Percentiles rank a stretch among this genome's conserved stretches.
Conservation (phyloP, 2,888 invertebrate genomes). For the Cacoxenus indagator region DNA sequence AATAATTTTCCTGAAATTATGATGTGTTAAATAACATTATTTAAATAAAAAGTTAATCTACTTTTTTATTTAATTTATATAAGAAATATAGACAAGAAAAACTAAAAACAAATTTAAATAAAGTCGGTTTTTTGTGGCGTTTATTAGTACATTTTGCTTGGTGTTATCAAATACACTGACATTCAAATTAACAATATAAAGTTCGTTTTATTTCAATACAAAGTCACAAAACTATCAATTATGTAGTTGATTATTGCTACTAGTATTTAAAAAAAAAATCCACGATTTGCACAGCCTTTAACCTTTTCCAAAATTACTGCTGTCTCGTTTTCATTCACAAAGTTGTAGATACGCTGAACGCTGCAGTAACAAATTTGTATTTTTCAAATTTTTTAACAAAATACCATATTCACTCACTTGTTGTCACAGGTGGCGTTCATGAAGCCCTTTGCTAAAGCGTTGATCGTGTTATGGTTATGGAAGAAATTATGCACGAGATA, state of each 20-base stretch:
- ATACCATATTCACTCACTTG: neutral
- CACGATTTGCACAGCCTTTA: neutral
- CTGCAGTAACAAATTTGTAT: neutral
- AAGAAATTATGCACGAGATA: slow-evolving; percentile 7
- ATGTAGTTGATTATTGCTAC: no score
- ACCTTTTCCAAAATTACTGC: neutral
- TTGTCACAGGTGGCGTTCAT: slow-evolving; percentile 2
- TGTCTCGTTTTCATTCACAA: neutral
- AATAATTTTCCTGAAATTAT: no score
- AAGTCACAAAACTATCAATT: neutral
- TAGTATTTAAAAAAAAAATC: neutral
- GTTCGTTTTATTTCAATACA: no score
- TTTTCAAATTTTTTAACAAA: neutral
- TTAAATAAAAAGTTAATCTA: no score
- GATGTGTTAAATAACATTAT: no score
- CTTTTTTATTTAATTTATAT: no score
- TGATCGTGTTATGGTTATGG: neutral
- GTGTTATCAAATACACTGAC: no score
- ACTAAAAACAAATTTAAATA: no score
- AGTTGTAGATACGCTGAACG: neutral
- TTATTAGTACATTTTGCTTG: no score
- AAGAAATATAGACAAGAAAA: no score
- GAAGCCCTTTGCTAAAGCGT: neutral
- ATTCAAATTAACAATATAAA: no score
- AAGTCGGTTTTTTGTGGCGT: no score